Evolutionary conservation across 2,888 invertebrate genomes (phyloP), one percentile per base, ranked within the genome.

Genomic region (Perithous albicinctus): DNA sequence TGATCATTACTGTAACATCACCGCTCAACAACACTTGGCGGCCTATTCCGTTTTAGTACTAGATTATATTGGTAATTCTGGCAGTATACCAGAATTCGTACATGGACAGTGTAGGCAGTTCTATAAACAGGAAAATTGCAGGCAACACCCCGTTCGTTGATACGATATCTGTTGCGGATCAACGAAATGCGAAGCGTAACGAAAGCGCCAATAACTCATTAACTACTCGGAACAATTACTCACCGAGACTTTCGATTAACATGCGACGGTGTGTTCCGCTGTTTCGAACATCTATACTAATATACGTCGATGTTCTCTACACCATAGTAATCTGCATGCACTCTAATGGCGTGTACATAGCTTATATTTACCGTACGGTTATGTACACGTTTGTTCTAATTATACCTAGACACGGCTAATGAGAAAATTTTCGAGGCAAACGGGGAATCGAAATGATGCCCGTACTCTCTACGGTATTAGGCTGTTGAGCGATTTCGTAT

Each of bases 191-290:
- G 10, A 12, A 10, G 18, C 43, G 12, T n/a, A 35, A 43, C 64
- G 78, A 51, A 23, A 51, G 51, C 20, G 23, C 10, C 38, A 48
- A 61, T 73, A 79, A 79, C 61, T 69, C 73, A 79, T 69, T 26
- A 54, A 74, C 61, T 32, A 74, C 79, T 63, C 51, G 61, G 35
- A 63, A 74, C 73, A 74, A 74, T 79, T 79, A 74, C 73, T 72
- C 64, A 64, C 23, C 63, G 78, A 41, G 48, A 51, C 66, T 73
- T 66, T 61, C 66, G 66, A 46, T 64, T 59, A 48, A 46, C 72
- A 35, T 29, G 64, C 63, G 35, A 15, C 7, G 23, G 15, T 8
- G 46, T 59, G 18, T 20, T 32, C 29, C 20, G 1, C 15, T n/a
- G 15, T 32, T 56, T 26, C 29, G 12, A n/a, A 26, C 15, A 54